These are phyloP conservation scores for Myzus persicae DNA, from an alignment of 1,140 invertebrate genomes.

Conservation along the genomic window DNA sequence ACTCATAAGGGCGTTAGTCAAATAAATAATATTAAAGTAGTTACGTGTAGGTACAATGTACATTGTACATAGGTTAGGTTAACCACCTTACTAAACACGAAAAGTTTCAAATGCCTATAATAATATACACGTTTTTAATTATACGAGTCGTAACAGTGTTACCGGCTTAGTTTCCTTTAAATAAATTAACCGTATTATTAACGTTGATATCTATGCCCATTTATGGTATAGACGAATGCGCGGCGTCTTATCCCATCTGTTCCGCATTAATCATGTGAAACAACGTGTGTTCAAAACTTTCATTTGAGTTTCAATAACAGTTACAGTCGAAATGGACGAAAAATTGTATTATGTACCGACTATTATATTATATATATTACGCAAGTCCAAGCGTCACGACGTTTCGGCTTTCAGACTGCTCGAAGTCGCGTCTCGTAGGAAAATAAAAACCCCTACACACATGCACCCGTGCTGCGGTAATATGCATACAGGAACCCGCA, in stretches of 20 bases:
- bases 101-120: constrained; percentile 29
- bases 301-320: constrained; percentile 19
- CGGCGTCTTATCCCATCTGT: constrained; percentile 48
- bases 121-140: constrained; percentile 34
- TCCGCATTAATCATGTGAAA: constrained; percentile 54
- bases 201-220: constrained; percentile 33
- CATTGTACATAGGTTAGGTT: not conserved
- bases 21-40: too few relatives aligned
- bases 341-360: not conserved
- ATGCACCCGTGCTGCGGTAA: too few relatives aligned
- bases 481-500: not conserved
- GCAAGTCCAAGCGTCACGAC: not conserved
- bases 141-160: not conserved
- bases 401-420: not conserved
- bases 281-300: constrained; percentile 40
- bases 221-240: constrained; percentile 35
- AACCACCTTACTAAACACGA: constrained; percentile 7
- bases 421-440: not conserved
- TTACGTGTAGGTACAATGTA: too few relatives aligned
- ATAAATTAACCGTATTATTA: constrained; percentile 42
- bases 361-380: not conserved
- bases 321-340: constrained; percentile 7
- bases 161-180: constrained; percentile 14
- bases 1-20: not conserved
- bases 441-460: not conserved